A percentile compares a stretch with the other conserved stretches of the same genome.
Conservation (phyloP, 2,113 vertebrate species). For the Motacilla alba region DNA sequence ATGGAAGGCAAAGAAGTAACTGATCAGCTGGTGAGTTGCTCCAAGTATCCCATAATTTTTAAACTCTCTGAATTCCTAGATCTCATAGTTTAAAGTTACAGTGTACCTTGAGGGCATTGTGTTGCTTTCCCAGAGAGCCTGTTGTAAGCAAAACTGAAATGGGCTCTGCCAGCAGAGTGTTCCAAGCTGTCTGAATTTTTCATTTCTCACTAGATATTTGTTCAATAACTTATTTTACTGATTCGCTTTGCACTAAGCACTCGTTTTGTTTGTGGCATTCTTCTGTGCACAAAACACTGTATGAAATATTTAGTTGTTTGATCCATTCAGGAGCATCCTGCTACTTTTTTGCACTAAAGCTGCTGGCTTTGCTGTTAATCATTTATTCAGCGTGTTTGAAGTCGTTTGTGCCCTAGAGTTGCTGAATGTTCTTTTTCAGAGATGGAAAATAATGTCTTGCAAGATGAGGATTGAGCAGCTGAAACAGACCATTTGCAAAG, state of each 20-base stretch:
- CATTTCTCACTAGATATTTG: not conserved
- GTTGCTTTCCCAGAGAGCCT: not conserved
- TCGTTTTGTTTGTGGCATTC: not conserved
- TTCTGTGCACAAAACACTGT: not conserved
- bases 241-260: not conserved
- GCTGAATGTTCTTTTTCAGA: conserved; percentile 75
- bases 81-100: not conserved
- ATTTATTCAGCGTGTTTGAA: not conserved
- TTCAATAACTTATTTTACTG: not conserved
- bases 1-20: conserved; percentile 87
- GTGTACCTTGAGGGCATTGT: not conserved
- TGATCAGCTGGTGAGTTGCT: conserved; percentile 89
- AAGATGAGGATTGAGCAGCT: conserved; percentile 94
- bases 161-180: not conserved
- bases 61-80: not conserved
- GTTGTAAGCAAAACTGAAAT: not conserved
- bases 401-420: conserved; percentile 5
- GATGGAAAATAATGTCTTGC: conserved; percentile 98
- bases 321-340: not conserved
- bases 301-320: not conserved
- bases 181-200: not conserved
- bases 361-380: conserved; percentile 20
- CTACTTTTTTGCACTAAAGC: conserved; percentile 14
- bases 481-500: conserved; percentile 89
- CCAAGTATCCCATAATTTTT: conserved; percentile 44